Conservation (phyloP, 2,888 invertebrate species). For the Mamestra brassicae region DNA sequence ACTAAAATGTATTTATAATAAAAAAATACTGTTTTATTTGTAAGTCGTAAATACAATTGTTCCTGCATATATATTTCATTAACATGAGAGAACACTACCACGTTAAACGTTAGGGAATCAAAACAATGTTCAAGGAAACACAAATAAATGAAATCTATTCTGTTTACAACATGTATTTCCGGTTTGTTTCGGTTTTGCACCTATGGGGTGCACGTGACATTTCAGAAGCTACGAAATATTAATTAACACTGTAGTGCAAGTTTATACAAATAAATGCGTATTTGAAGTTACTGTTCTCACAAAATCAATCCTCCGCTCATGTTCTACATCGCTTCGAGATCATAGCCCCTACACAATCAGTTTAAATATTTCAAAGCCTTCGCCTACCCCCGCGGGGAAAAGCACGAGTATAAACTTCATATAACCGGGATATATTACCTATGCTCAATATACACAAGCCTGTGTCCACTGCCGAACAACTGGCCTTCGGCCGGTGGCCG, state of each 20-base stretch:
- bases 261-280: background rate
- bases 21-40: no score
- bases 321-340: constrained; percentile 61
- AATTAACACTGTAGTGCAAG: background rate
- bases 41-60: no score
- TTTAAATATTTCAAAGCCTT: constrained; percentile 54
- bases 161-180: no score
- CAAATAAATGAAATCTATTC: no score
- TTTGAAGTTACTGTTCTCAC: constrained; percentile 29
- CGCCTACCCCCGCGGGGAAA: constrained; percentile 27
- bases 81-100: background rate
- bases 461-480: constrained; percentile 30
- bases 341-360: constrained; percentile 58
- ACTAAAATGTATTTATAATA: background rate
- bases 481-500: constrained; percentile 12
- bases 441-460: constrained; percentile 50
- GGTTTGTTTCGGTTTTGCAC: no score
- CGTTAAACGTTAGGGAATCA: no score
- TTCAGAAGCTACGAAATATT: background rate
- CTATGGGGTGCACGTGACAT: no score
- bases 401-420: constrained; percentile 48
- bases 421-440: constrained; percentile 48
- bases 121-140: no score
- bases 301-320: constrained; percentile 54
- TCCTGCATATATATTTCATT: no score